These are phyloP conservation scores for Euura saliciscinereae DNA, from an alignment of 1,140 invertebrate species.

Conservation along the genomic window DNA sequence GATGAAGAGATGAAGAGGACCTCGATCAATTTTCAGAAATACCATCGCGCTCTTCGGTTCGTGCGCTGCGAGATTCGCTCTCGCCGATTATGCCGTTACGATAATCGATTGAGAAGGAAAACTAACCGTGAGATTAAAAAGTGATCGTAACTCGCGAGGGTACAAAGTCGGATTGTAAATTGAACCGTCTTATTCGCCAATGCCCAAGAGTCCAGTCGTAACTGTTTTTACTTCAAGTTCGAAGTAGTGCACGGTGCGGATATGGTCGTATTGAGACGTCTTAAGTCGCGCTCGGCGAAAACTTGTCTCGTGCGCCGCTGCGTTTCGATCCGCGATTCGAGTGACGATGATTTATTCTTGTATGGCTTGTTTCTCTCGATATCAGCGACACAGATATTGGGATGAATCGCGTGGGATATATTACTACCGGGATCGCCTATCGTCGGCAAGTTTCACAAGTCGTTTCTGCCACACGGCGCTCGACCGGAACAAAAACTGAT, in stretches of 20 bases:
- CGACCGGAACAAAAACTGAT: no score
- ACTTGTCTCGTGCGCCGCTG: no score
- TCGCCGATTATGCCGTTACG: no score
- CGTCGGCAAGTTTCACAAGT: background rate
- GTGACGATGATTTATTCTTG: background rate
- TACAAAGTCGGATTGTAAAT: background rate
- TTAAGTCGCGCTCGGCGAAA: no score
- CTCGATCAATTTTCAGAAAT: background rate
- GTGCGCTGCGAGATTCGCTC: background rate
- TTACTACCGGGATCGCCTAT: background rate
- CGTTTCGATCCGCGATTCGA: background rate
- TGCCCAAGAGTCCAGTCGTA: no score
- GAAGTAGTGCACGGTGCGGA: no score
- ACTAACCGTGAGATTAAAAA: no score
- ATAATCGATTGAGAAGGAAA: no score
- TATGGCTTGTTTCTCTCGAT: no score
- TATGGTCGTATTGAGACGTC: no score
- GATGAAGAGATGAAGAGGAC: background rate
- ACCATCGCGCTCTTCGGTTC: background rate
- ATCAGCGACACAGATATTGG: background rate
- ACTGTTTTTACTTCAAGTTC: no score
- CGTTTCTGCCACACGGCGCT: background rate
- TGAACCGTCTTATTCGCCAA: background rate
- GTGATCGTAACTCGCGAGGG: background rate
- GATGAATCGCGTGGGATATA: background rate